Evolutionary conservation across 2,888 invertebrate species (phyloP).

Genomic region (Branchellion lobata): DNA sequence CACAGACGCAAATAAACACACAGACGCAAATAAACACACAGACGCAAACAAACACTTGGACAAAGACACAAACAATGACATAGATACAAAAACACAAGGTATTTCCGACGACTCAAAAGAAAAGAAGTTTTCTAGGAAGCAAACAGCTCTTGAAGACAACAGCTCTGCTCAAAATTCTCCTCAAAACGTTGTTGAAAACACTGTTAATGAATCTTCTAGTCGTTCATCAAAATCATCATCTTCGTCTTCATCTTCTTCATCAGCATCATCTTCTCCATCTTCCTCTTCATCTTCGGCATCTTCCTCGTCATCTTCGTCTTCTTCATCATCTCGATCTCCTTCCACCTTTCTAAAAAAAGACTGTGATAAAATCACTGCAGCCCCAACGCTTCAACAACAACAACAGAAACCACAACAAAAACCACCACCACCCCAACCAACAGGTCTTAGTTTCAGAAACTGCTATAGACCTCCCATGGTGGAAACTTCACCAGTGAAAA

Average conservation of each 20-base stretch:
- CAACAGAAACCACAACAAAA: not conserved
- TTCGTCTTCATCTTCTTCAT: not conserved
- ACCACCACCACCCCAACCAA: not conserved
- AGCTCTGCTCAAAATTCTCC: not conserved
- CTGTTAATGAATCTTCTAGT: not conserved
- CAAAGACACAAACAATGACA: no score
- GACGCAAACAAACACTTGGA: no score
- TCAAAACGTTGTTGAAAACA: not conserved
- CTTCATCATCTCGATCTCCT: slow-evolving; percentile 5
- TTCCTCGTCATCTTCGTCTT: slow-evolving; percentile 4
- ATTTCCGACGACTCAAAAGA: no score
- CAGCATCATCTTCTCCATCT: not conserved
- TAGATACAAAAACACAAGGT: no score
- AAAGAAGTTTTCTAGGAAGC: no score
- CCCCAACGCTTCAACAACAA: not conserved
- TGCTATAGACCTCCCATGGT: not conserved
- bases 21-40: no score
- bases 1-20: no score
- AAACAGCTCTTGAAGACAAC: no score
- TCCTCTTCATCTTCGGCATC: slow-evolving; percentile 19
- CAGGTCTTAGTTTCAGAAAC: not conserved
- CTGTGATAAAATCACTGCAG: slow-evolving; percentile 5
- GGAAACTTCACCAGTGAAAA: not conserved
- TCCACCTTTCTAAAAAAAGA: not conserved
- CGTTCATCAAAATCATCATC: slow-evolving; percentile 28